Conservation (phyloP, 2,797 vertebrate genomes). For the Manis javanica region DNA sequence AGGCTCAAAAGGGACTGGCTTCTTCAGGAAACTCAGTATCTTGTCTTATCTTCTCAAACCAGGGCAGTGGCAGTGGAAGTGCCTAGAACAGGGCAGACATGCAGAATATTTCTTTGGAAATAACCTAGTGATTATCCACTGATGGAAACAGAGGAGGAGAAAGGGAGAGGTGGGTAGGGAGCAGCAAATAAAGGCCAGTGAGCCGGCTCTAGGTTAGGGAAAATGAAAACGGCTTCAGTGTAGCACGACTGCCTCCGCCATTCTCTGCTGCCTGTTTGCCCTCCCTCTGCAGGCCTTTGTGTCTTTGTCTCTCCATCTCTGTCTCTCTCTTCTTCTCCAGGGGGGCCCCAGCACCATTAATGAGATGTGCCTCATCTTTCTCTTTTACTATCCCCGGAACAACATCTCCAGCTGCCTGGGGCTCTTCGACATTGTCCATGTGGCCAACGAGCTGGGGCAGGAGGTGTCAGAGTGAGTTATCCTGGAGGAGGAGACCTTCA, state of each 20-base stretch:
- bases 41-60: not conserved
- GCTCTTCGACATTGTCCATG: conserved; percentile 71
- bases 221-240: not conserved
- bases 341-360: conserved; percentile 83
- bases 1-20: not conserved
- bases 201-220: not conserved
- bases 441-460: conserved; percentile 75
- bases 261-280: not conserved
- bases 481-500: not conserved
- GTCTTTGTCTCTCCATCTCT: not conserved
- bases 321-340: conserved; percentile 63
- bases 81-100: not conserved
- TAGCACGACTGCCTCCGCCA: not conserved
- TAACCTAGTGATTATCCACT: not conserved
- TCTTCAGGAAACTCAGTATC: not conserved
- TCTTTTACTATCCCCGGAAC: conserved; percentile 85
- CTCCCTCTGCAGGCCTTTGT: not conserved
- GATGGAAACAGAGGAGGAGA: not conserved
- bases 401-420: conserved; percentile 85
- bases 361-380: conserved; percentile 85
- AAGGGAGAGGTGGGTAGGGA: not conserved
- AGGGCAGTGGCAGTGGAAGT: not conserved
- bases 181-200: not conserved
- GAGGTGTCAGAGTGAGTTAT: conserved; percentile 81
- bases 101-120: not conserved